These are phyloP conservation scores for Rhea pennata DNA, from an alignment of 2,113 vertebrate genomes.

Conservation along the genomic window DNA sequence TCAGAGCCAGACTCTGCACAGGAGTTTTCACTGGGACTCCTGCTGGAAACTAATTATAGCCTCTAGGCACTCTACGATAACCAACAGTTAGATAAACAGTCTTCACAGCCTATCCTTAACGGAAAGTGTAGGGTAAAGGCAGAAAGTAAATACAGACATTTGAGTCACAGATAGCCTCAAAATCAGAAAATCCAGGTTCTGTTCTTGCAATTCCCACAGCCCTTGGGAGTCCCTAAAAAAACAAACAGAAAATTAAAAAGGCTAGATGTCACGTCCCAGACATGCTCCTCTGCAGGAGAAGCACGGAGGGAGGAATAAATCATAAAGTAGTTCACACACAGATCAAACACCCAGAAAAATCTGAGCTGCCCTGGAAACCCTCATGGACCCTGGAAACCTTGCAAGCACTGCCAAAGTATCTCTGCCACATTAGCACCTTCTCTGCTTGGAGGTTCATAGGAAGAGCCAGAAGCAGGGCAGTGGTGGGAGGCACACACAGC, in stretches of 20 bases:
- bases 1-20: background rate
- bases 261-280: background rate
- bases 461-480: background rate
- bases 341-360: background rate
- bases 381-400: background rate
- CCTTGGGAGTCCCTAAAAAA: no score
- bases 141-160: background rate
- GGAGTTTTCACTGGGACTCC: background rate
- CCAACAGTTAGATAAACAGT: background rate
- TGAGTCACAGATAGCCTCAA: no score
- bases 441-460: background rate
- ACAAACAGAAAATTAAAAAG: no score
- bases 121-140: background rate
- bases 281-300: background rate
- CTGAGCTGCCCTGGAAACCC: background rate
- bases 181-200: background rate
- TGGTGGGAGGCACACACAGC: background rate
- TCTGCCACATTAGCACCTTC: background rate
- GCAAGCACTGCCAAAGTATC: rapidly evolving
- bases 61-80: background rate
- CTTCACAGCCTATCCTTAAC: background rate
- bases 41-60: background rate
- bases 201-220: no score
- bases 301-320: background rate
- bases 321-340: background rate